Conservation (phyloP, 1,140 invertebrate genomes). For the Subanguina moxae region DNA sequence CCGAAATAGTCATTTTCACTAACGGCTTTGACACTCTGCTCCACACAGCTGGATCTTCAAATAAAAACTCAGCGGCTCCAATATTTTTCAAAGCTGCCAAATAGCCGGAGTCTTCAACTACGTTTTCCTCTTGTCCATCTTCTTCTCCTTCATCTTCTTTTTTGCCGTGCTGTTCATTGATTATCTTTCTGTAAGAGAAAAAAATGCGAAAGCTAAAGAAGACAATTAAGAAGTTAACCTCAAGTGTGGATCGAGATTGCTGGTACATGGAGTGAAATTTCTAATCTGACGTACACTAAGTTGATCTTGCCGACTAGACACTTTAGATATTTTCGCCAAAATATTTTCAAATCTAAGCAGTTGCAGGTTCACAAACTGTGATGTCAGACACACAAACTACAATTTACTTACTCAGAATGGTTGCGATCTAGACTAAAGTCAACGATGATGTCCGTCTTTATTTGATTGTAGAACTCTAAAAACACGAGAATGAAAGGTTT, state of each 20-base stretch:
- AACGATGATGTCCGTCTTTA: slow-evolving; percentile 18
- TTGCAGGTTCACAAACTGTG: no score
- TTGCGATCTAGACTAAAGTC: slow-evolving; percentile 30
- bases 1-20: slow-evolving; percentile 44
- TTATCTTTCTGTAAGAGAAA: neutral
- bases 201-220: no score
- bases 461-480: slow-evolving; percentile 39
- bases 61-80: slow-evolving; percentile 45
- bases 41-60: slow-evolving; percentile 51
- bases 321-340: no score
- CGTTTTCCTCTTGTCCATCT: slow-evolving; percentile 33
- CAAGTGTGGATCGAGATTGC: slow-evolving; percentile 1
- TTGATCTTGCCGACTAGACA: neutral
- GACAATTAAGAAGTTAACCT: slow-evolving; percentile 20
- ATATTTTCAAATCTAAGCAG: no score
- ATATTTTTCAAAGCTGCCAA: slow-evolving; percentile 31
- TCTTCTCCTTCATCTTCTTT: slow-evolving; percentile 25
- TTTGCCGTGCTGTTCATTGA: slow-evolving; percentile 25
- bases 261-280: slow-evolving; percentile 1
- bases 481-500: slow-evolving; percentile 11
- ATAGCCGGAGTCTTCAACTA: slow-evolving; percentile 5
- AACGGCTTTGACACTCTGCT: slow-evolving; percentile 41
- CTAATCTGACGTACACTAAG: neutral
- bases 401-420: slow-evolving; percentile 35
- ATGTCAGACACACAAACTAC: no score